Evolutionary conservation across 1,140 invertebrate species (phyloP).

Genomic region (Pinna nobilis): DNA sequence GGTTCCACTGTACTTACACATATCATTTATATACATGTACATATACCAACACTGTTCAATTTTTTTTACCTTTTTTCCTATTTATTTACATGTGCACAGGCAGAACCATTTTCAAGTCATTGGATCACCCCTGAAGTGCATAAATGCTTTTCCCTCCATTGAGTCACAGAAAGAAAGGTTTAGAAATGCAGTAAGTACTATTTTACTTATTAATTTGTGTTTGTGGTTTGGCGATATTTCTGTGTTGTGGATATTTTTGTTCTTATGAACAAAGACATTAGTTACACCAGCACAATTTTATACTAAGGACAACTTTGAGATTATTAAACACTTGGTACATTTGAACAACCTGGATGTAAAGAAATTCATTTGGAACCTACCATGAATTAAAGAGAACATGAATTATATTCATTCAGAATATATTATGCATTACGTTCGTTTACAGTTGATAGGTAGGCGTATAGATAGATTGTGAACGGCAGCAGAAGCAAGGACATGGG

Average conservation of each 20-base stretch:
- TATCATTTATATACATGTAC: neutral
- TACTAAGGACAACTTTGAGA: no score
- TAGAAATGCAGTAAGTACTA: constrained; percentile 65
- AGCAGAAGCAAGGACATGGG: no score
- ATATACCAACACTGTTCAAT: neutral
- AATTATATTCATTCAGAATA: no score
- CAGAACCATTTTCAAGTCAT: constrained; percentile 75
- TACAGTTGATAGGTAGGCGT: no score
- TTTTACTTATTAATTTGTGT: neutral
- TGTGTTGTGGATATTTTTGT: neutral
- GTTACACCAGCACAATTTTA: no score
- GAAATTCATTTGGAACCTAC: no score
- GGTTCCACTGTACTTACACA: neutral
- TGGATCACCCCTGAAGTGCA: constrained; percentile 75
- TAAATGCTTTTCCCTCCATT: constrained; percentile 70
- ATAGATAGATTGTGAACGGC: no score
- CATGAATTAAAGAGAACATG: no score
- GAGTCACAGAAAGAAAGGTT: constrained; percentile 74
- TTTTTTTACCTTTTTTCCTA: constrained; percentile 19
- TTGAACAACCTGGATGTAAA: no score
- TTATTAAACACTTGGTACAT: no score
- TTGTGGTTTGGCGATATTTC: neutral
- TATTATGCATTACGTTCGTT: no score
- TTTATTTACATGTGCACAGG: no score
- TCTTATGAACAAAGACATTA: neutral